phyloP scores from a whole-genome alignment of 2,888 invertebrate species.

The Apodemia zela region DNA sequence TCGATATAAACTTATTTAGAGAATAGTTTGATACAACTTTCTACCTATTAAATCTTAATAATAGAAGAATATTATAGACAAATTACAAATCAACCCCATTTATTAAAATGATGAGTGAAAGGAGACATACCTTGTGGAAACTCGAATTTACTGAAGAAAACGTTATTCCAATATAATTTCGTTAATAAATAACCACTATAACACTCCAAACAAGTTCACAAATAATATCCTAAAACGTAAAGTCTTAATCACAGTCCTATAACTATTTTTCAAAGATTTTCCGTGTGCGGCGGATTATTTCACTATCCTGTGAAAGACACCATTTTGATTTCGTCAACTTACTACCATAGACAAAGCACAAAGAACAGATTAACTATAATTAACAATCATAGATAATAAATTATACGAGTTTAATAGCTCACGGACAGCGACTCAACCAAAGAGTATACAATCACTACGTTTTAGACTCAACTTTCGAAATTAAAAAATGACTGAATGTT shows the following conservation, averaged over 20 bases:
- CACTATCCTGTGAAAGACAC: slow-evolving; percentile 73
- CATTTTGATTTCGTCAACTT: slow-evolving; percentile 81
- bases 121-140: slow-evolving; percentile 71
- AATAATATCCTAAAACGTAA: slow-evolving; percentile 35
- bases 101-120: slow-evolving; percentile 67
- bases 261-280: slow-evolving; percentile 45
- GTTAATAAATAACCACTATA: slow-evolving; percentile 45
- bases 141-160: slow-evolving; percentile 41
- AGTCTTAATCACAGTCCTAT: slow-evolving; percentile 48
- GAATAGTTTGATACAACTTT: background rate
- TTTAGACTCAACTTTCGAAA: no score
- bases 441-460: no score
- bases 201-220: slow-evolving; percentile 58
- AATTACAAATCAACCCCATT: slow-evolving; percentile 42
- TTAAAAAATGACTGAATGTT: no score
- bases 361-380: slow-evolving; percentile 25
- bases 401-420: background rate
- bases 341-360: slow-evolving; percentile 54
- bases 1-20: slow-evolving; percentile 40
- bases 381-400: background rate
- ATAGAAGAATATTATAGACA: background rate
- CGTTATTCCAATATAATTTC: slow-evolving; percentile 42
- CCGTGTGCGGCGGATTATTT: slow-evolving; percentile 67
- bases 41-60: background rate
- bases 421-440: no score